A percentile compares a stretch with the other conserved stretches of the same genome.
phyloP scores from a whole-genome alignment of 1,140 invertebrate species.

The Cherax destructor region DNA sequence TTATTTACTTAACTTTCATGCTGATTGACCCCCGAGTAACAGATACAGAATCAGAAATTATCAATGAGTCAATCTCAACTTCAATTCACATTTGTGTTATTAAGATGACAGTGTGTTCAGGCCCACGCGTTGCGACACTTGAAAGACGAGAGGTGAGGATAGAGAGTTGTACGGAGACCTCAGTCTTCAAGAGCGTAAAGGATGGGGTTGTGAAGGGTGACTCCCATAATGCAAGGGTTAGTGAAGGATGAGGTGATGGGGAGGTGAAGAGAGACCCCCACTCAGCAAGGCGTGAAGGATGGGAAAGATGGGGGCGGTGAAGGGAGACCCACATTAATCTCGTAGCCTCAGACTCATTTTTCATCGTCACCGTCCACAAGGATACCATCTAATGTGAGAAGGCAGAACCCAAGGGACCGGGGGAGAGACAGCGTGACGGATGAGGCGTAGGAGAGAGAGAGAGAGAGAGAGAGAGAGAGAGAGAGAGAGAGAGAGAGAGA shows the following conservation, averaged over 20 bases:
- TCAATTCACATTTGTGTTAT: no score
- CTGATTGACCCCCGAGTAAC: no score
- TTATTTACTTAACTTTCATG: no score
- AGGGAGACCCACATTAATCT: constrained; percentile 22
- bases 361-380: constrained; percentile 26
- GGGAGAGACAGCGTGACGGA: neutral
- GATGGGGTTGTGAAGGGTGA: no score
- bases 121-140: no score
- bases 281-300: neutral
- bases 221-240: neutral
- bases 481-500: neutral
- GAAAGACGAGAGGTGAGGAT: no score
- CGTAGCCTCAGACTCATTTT: constrained; percentile 17
- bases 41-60: no score
- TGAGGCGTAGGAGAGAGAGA: neutral
- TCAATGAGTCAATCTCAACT: no score
- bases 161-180: no score
- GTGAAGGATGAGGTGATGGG: neutral
- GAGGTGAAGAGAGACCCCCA: neutral
- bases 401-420: neutral
- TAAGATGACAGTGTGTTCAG: no score
- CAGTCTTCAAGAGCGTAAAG: no score
- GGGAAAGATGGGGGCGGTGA: neutral
- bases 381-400: constrained; percentile 35
- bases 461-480: neutral